phyloP scores from a whole-genome alignment of 2,797 vertebrate genomes.

The Rhinoraja longicauda region DNA sequence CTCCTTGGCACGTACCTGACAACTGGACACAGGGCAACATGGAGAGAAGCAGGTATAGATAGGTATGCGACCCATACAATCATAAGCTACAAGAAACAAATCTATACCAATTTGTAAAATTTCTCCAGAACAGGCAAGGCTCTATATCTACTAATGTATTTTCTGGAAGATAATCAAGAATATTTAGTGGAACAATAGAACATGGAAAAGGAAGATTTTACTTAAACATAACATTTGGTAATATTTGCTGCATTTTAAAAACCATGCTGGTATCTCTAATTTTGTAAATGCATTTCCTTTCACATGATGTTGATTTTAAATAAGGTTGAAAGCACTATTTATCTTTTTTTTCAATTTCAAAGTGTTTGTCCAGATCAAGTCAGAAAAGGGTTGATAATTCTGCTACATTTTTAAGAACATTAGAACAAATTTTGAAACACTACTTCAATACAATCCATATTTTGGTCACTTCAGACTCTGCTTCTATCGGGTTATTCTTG shows the following conservation, averaged over 20 bases:
- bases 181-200: neutral
- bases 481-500: neutral
- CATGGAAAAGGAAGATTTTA: neutral
- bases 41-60: neutral
- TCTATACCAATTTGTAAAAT: neutral
- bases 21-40: neutral
- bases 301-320: neutral
- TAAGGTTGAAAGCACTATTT: neutral
- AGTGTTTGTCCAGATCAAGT: neutral
- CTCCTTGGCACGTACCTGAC: neutral
- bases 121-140: neutral
- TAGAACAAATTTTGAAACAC: neutral
- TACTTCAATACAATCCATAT: neutral
- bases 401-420: neutral
- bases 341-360: neutral
- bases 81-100: neutral
- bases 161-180: neutral
- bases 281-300: neutral
- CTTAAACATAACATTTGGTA: neutral
- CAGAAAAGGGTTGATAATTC: neutral
- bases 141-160: neutral
- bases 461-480: neutral
- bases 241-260: neutral
- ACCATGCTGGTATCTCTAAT: no score
- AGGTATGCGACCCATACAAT: neutral